These are phyloP conservation scores for Netelia melanura DNA, from an alignment of 2,888 invertebrate species.

Conservation along the genomic window DNA sequence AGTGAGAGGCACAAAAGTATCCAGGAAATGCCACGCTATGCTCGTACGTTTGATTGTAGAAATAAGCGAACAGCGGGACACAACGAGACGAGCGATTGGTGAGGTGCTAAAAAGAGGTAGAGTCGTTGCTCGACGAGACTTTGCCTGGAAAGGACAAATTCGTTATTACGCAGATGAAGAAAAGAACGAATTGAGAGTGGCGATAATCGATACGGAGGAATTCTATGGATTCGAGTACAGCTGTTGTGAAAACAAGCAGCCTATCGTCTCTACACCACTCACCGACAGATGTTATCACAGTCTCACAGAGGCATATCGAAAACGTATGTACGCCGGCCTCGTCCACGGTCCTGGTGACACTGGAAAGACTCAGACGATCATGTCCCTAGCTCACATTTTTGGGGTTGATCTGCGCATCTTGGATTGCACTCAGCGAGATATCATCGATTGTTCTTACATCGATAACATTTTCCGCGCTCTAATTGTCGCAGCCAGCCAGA, in stretches of 20 bases:
- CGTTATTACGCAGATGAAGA: constrained; percentile 87
- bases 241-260: constrained; percentile 84
- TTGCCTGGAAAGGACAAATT: constrained; percentile 88
- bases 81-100: constrained; percentile 84
- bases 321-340: constrained; percentile 85
- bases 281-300: constrained; percentile 87
- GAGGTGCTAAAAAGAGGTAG: not conserved
- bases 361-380: constrained; percentile 87
- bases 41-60: constrained; percentile 86
- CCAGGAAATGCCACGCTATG: constrained; percentile 86
- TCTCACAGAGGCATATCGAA: constrained; percentile 87
- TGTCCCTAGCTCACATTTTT: constrained; percentile 86
- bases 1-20: constrained; percentile 86
- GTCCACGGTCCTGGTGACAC: constrained; percentile 85
- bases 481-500: constrained; percentile 85
- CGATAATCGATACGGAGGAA: constrained; percentile 86
- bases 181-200: constrained; percentile 79
- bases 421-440: constrained; percentile 86
- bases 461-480: constrained; percentile 87
- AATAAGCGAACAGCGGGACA: constrained; percentile 86
- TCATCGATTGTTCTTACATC: constrained; percentile 86
- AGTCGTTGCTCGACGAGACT: constrained; percentile 84
- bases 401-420: constrained; percentile 87
- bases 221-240: constrained; percentile 88
- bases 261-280: constrained; percentile 85